Base-by-base conservation (phyloP, 1,140 invertebrate species). In the Aphis gossypii region DNA sequence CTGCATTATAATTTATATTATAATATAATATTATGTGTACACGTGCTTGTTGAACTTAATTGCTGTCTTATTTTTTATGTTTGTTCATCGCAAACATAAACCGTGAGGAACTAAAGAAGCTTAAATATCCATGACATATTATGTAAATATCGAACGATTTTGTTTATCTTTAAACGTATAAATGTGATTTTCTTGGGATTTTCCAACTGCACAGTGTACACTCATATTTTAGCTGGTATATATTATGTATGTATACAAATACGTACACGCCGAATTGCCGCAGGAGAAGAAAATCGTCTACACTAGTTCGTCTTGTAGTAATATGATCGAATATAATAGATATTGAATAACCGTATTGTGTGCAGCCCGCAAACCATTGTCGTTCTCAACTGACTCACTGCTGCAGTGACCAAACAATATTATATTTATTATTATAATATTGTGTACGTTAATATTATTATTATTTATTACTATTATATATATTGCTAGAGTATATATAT, bases 321-420 rank as follows among this genome's bases (percentile, higher is more conserved):
- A 76, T 76, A 76, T 76, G 60, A 76, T 76, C 30, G 60, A 76
- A 76, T 76, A 76, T 76, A 76, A 76, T 76, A 35, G 60, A 18
- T n/a, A 76, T 86, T 86, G 44, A 86, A 86, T 86, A 54, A 89
- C 35, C 54, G 88, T 54, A 56, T 89, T 51, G 46, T 38, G 21
- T n/a, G 11, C 30, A 54, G n/a, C 21, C 23, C 25, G 46, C 9
- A 51, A 54, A 54, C 48, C 21, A 54, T 89, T 89, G 88, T 89
- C 88, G 51, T 56, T 89, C 88, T 89, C 35, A 23, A 56, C 87
- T 38, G 30, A 89, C 48, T 35, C n/a, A 54, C 46, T 44, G 44
- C 25, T 84, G 8, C 41, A 86, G 84, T 30, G 83, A n/a, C 60
- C 38, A 83, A 38, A 84, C 23, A 4, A 84, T 25, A 84, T 84